Percentiles rank a stretch among this genome's conserved stretches.
phyloP scores from a whole-genome alignment of 2,888 invertebrate genomes.

The Chouioia cunea region DNA sequence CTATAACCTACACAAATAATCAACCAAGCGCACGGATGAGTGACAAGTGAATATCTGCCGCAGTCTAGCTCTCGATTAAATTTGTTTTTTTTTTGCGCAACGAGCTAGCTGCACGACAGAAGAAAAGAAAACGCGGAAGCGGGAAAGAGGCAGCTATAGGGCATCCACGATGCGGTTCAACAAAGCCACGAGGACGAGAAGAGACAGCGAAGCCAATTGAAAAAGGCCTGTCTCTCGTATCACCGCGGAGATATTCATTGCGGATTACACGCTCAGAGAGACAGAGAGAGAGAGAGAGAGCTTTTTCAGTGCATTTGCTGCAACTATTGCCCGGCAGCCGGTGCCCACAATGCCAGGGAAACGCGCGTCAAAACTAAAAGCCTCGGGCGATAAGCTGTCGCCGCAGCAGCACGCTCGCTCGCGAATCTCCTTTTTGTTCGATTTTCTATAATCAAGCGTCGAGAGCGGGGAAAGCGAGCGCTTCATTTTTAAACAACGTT shows the following conservation, averaged over 20 bases:
- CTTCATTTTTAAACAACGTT: conserved; percentile 47
- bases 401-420: background rate
- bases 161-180: conserved; percentile 44
- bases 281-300: no score
- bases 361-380: conserved; percentile 49
- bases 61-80: conserved; percentile 5
- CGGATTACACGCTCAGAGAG: conserved; percentile 49
- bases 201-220: conserved; percentile 55
- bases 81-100: background rate
- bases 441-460: conserved; percentile 46
- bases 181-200: conserved; percentile 51
- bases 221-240: conserved; percentile 53
- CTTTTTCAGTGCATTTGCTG: conserved; percentile 42
- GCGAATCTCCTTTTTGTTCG: conserved; percentile 46
- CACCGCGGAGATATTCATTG: conserved; percentile 52
- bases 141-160: conserved; percentile 36
- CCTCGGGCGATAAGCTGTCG: conserved; percentile 38
- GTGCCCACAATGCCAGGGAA: conserved; percentile 36
- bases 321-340: background rate
- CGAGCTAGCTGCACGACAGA: conserved; percentile 19
- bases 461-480: background rate
- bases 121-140: conserved; percentile 42
- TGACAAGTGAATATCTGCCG: no score
- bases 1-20: no score
- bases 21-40: no score